Evolutionary conservation across 2,797 vertebrate genomes (phyloP), one percentile per base, ranked within the genome.

Genomic region (Lacerta bilineata): DNA sequence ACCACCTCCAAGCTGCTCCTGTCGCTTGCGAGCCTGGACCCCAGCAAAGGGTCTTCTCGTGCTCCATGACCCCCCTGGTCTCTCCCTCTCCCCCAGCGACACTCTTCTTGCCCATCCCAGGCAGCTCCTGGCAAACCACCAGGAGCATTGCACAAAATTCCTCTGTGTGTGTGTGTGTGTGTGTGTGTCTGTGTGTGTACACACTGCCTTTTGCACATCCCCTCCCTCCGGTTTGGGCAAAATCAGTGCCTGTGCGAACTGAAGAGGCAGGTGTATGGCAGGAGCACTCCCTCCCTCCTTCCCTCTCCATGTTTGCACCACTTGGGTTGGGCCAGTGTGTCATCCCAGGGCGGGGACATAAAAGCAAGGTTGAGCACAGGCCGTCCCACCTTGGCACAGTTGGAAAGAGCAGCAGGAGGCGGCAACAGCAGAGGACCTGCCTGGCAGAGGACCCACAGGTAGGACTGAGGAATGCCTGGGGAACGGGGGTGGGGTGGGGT

Each of bases 401-500:
- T 1, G 1, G 23, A 36, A 27, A 90, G 80, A 79, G 20, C 20
- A 74, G 84, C 80, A 13, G 86, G 1, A 41, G 68, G 27, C 83
- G 46, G 80, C 20, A 0, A 36, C 46, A 5, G 0, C 5, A 0
- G 74, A 3, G 13, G 41, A 4, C 0, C 69, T 8, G 46, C 3
- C 72, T 3, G 85, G 0, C 1, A 36, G 8, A n/a, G 82, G 64
- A 23, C 41, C 2, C 20, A 41, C 11, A 23, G 1, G 29, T 46
- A 1, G 80, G 92, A 91, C 90, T 89, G 86, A 68, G 91, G 27
- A 15, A 13, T 1, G 1, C 1, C 0, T 0, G 1, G 59, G 0
- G 0, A 10, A 33, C 33, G 6, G 46, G 33, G 33, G 33, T 33
- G 33, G 15, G 3, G 46, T 0, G 23, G 79, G 0, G 2, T 4